Percentiles rank a stretch among this genome's conserved stretches.
phyloP scores from a whole-genome alignment of 2,113 vertebrate genomes.

The Emydocephalus ijimae region DNA sequence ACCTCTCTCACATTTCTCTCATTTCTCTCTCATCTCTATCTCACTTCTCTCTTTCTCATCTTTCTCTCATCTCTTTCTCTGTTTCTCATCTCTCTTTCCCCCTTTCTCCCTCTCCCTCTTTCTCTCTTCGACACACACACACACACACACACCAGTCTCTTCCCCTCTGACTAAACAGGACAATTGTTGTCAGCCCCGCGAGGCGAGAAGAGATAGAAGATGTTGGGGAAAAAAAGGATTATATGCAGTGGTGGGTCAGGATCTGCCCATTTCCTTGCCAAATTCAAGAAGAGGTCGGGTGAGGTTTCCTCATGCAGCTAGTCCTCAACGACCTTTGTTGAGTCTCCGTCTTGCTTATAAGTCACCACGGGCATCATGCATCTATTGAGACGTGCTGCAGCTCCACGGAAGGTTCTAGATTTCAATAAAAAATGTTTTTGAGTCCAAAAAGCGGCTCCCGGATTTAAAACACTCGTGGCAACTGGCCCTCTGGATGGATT shows the following conservation, averaged over 20 bases:
- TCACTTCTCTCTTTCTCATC: no score
- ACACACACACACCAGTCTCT: neutral
- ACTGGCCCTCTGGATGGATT: neutral
- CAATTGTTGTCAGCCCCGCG: neutral
- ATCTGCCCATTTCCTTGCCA: neutral
- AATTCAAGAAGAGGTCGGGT: neutral
- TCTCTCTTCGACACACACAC: no score
- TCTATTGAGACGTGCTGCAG: neutral
- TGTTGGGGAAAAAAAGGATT: neutral
- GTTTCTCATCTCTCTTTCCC: no score
- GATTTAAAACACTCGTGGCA: neutral
- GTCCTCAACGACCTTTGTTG: neutral
- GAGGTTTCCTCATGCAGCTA: neutral
- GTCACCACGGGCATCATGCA: rapidly evolving
- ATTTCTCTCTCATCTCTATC: no score
- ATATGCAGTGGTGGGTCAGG: neutral
- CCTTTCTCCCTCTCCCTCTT: no score
- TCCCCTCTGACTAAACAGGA: neutral
- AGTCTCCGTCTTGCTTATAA: rapidly evolving
- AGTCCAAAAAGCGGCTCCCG: neutral
- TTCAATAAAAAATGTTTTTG: neutral
- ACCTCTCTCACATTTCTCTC: no score
- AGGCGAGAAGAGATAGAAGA: neutral
- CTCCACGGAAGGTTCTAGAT: rapidly evolving
- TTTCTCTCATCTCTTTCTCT: no score